phyloP scores from a whole-genome alignment of 2,888 invertebrate species.

The Dugesia japonica region DNA sequence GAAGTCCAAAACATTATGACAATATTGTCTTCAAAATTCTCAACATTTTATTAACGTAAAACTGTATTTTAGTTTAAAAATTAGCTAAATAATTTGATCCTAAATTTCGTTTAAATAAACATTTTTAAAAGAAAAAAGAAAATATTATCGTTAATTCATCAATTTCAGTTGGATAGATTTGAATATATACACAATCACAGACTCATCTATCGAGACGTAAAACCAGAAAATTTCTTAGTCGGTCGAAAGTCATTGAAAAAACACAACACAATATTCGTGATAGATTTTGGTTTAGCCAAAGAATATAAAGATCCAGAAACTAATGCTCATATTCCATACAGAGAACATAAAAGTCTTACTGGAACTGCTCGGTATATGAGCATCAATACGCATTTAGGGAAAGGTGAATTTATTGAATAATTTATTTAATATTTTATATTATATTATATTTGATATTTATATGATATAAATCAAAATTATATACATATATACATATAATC shows the following conservation, averaged over 20 bases:
- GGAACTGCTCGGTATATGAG: slow-evolving; percentile 99
- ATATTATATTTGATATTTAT: no score
- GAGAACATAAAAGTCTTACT: slow-evolving; percentile 99
- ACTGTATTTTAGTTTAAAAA: no score
- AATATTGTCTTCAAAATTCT: no score
- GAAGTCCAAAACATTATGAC: no score
- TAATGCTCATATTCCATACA: slow-evolving; percentile 87
- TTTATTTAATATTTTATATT: no score
- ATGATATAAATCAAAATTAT: no score
- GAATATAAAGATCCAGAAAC: slow-evolving; percentile 98
- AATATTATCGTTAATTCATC: no score
- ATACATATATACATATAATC: no score
- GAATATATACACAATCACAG: slow-evolving; percentile 98
- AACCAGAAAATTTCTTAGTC: slow-evolving; percentile 98
- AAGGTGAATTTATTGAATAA: slow-evolving; percentile 54
- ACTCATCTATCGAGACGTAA: slow-evolving; percentile 95
- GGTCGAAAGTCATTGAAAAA: slow-evolving; percentile 87
- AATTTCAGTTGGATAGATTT: slow-evolving; percentile 72
- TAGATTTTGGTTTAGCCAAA: slow-evolving; percentile 99
- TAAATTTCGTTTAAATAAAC: no score
- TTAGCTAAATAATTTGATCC: no score
- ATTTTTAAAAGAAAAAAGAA: no score
- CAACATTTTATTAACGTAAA: no score
- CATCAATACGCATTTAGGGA: slow-evolving; percentile 98
- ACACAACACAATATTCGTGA: slow-evolving; percentile 96